Conservation (phyloP, 1,140 invertebrate species). For the Aphelenchoides avenae region DNA sequence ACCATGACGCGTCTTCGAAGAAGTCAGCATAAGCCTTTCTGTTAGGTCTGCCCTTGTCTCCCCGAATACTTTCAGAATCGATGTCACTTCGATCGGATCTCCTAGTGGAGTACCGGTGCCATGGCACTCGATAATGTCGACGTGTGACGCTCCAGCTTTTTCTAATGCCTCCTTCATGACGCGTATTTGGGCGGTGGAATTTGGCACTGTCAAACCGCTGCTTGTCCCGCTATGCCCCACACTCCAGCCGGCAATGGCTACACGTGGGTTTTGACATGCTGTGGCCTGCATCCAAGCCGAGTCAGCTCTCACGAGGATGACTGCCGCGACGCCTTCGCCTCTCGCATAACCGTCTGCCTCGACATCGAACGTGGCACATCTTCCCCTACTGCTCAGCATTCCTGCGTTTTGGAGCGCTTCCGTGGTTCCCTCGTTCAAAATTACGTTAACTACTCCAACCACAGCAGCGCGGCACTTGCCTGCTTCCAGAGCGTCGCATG, state of each 20-base stretch:
- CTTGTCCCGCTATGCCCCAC: conserved; percentile 33
- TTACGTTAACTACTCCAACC: conserved; percentile 77
- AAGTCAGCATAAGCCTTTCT: conserved; percentile 22
- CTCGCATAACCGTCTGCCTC: conserved; percentile 82
- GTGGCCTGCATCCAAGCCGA: conserved; percentile 63
- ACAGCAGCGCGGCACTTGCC: conserved; percentile 84
- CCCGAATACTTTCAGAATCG: conserved; percentile 64
- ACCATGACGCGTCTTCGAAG: conserved; percentile 31
- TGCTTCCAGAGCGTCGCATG: conserved; percentile 71
- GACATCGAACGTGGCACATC: conserved; percentile 84
- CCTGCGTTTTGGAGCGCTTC: conserved; percentile 74
- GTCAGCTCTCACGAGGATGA: conserved; percentile 71
- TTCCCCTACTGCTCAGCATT: conserved; percentile 80
- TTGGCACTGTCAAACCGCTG: conserved; percentile 75
- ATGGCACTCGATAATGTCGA: conserved; percentile 85
- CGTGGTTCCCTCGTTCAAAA: conserved; percentile 78
- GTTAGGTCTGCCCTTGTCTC: background rate
- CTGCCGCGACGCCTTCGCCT: conserved; percentile 74
- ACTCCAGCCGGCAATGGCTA: conserved; percentile 67
- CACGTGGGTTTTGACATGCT: too few species aligned
- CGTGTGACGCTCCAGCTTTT: conserved; percentile 72
- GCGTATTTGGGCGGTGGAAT: conserved; percentile 74
- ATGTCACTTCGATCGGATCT: conserved; percentile 88
- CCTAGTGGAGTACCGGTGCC: conserved; percentile 83
- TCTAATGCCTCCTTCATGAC: conserved; percentile 75